A percentile compares a stretch with the other conserved stretches of the same genome.
These are phyloP conservation scores for Ranitomeya variabilis DNA, from an alignment of 2,113 vertebrate genomes.

Conservation along the genomic window DNA sequence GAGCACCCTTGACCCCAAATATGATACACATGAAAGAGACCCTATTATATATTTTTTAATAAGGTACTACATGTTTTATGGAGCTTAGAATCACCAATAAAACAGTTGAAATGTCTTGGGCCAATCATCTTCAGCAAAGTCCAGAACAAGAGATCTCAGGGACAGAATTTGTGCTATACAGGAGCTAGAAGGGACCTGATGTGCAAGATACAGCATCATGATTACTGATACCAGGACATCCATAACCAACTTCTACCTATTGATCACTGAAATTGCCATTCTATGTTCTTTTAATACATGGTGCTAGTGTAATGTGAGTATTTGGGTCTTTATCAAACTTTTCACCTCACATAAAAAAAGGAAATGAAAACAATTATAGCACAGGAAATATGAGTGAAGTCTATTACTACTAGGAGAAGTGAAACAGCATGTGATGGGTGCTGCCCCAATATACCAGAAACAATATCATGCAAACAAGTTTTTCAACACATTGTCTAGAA, in stretches of 20 bases:
- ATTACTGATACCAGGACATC: neutral
- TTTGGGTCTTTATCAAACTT: neutral
- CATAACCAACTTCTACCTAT: neutral
- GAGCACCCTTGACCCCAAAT: neutral
- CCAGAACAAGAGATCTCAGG: neutral
- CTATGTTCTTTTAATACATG: too few relatives aligned
- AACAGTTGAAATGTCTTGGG: too few relatives aligned
- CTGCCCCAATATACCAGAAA: neutral
- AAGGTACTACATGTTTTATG: too few relatives aligned
- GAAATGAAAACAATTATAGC: neutral
- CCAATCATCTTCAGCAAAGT: neutral
- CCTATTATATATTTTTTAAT: neutral
- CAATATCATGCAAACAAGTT: neutral
- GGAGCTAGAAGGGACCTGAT: neutral
- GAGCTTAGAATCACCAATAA: too few relatives aligned
- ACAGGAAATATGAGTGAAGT: neutral
- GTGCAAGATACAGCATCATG: neutral
- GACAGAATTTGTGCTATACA: neutral
- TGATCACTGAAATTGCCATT: too few relatives aligned
- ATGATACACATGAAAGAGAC: neutral
- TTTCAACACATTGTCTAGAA: too few relatives aligned
- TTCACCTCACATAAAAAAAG: neutral
- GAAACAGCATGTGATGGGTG: neutral
- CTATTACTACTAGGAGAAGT: neutral
- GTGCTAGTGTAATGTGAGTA: neutral